A percentile compares a stretch with the other conserved stretches of the same genome.
These are phyloP conservation scores for Bos indicus DNA, from an alignment of 2,113 vertebrate species.

Conservation along the genomic window DNA sequence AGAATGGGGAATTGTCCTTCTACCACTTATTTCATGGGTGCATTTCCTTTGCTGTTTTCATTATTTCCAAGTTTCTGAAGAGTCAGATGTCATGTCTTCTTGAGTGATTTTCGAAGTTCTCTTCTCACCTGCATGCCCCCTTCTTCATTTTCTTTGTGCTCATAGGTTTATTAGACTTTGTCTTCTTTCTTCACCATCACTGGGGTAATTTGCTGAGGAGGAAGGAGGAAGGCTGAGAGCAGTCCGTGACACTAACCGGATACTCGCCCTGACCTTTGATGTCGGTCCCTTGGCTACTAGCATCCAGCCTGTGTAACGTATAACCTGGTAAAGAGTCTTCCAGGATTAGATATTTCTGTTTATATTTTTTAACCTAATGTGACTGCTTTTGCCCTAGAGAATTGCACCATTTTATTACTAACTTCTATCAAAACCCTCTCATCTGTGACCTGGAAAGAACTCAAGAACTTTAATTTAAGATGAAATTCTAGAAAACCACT, in stretches of 20 bases:
- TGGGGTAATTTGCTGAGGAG: not conserved
- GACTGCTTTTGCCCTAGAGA: not conserved
- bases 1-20: not conserved
- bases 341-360: not conserved
- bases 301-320: not conserved
- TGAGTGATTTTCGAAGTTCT: not conserved
- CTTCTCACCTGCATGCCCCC: not conserved
- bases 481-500: not conserved
- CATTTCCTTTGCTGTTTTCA: not conserved
- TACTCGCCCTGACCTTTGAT: not conserved
- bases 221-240: not conserved
- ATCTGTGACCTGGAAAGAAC: not conserved
- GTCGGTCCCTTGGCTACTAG: not conserved
- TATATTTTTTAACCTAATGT: not conserved
- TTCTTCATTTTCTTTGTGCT: not conserved
- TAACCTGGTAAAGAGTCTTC: not conserved
- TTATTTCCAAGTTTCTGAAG: not conserved
- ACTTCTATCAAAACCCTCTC: not conserved
- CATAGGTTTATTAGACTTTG: not conserved
- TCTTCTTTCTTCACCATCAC: not conserved
- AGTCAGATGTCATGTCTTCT: not conserved
- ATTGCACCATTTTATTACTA: not conserved
- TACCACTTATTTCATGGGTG: not conserved
- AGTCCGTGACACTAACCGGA: fast-evolving
- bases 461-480: not conserved